These are phyloP conservation scores for Eubucco bourcierii DNA, from an alignment of 2,113 vertebrate genomes.

Conservation along the genomic window DNA sequence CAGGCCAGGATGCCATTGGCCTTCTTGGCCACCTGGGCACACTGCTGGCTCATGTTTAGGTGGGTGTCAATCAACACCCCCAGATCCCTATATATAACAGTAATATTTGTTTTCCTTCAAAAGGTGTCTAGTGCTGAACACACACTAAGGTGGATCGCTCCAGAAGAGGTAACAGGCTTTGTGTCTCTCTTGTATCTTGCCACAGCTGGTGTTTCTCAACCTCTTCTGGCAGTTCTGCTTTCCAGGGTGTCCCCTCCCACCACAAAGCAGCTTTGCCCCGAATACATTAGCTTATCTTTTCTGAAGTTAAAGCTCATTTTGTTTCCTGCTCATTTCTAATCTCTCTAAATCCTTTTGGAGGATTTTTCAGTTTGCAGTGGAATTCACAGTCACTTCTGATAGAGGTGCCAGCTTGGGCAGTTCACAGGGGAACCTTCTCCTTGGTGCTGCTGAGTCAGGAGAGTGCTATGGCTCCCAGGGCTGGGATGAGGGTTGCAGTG, in stretches of 20 bases:
- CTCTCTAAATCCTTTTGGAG: conserved; percentile 47
- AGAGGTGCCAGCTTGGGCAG: background rate
- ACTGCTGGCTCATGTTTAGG: no score
- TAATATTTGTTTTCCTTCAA: background rate
- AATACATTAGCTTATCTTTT: conserved; percentile 49
- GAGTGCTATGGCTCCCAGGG: background rate
- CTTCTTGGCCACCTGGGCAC: no score
- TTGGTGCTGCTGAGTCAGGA: conserved; percentile 16
- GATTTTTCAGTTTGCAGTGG: conserved; percentile 39
- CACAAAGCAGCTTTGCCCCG: conserved; percentile 37
- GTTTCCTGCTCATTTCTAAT: conserved; percentile 61
- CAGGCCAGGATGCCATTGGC: no score
- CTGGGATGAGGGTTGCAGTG: background rate
- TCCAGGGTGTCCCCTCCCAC: background rate
- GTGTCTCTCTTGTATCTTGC: background rate
- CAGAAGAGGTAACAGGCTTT: background rate
- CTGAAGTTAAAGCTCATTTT: conserved; percentile 57
- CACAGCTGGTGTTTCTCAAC: background rate
- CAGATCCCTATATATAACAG: no score
- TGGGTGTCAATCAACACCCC: no score
- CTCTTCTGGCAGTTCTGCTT: conserved; percentile 11
- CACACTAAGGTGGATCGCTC: background rate
- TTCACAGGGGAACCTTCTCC: background rate
- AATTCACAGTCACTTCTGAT: conserved; percentile 8
- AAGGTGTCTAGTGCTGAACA: background rate